Percentiles rank a stretch among this genome's conserved stretches.
Evolutionary conservation across 1,140 invertebrate genomes (phyloP).

Genomic region (Vollenhovia emeryi): DNA sequence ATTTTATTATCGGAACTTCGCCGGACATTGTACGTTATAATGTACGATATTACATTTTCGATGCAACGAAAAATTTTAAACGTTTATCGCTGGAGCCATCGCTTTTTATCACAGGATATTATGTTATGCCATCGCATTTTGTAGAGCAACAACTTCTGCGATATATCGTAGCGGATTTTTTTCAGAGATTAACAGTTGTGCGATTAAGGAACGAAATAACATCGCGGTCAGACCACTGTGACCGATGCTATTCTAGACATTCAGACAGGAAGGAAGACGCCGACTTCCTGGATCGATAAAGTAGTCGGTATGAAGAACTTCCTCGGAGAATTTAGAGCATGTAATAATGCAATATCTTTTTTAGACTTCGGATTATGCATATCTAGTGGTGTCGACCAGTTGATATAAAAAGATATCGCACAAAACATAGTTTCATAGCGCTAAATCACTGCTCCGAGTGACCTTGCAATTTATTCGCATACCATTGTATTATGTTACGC

Average conservation of each 20-base stretch:
- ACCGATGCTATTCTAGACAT: conserved; percentile 28
- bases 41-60: neutral
- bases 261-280: neutral
- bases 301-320: neutral
- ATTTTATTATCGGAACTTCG: neutral
- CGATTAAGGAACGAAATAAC: conserved; percentile 6
- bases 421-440: neutral
- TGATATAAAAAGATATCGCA: neutral
- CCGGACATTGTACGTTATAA: neutral
- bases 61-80: neutral
- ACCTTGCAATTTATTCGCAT: neutral
- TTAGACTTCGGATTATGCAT: neutral
- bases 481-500: neutral
- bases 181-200: neutral
- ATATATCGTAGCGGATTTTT: neutral
- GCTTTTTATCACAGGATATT: neutral
- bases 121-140: neutral
- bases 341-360: neutral
- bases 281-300: conserved; percentile 23
- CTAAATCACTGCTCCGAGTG: too few species aligned
- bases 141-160: neutral
- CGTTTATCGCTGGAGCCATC: neutral
- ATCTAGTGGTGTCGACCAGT: neutral
- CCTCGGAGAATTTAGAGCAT: neutral
- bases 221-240: neutral